A percentile compares a stretch with the other conserved stretches of the same genome.
Evolutionary conservation across 2,113 vertebrate genomes (phyloP).

Genomic region (Elephantulus edwardii): DNA sequence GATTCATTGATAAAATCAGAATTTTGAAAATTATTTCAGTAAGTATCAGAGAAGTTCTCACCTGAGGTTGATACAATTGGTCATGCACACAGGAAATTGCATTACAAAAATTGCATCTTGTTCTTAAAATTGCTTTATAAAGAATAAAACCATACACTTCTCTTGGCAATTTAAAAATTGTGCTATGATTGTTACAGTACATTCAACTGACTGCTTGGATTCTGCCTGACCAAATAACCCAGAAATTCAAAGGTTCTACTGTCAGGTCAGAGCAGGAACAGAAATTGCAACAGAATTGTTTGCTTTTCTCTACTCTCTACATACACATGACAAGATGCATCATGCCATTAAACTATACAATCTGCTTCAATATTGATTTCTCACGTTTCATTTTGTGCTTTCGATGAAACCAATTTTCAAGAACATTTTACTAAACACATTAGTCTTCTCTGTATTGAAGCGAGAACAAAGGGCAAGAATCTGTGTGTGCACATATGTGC

Average conservation of each 20-base stretch:
- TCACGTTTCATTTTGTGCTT: constrained; percentile 56
- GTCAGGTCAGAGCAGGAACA: neutral
- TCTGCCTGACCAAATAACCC: neutral
- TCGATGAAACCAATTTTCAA: constrained; percentile 58
- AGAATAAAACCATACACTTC: constrained; percentile 1
- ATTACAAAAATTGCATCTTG: neutral
- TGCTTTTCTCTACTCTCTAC: constrained; percentile 2
- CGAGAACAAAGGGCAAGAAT: neutral
- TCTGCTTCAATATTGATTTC: constrained; percentile 64
- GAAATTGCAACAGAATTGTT: neutral
- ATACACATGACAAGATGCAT: neutral
- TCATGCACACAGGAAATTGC: neutral
- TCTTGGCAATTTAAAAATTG: constrained; percentile 35
- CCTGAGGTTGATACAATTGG: neutral
- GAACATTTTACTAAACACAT: constrained; percentile 16
- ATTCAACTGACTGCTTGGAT: neutral
- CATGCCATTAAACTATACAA: neutral
- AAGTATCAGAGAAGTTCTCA: neutral
- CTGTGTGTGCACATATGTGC: neutral
- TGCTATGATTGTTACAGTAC: neutral
- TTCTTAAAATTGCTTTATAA: constrained; percentile 40
- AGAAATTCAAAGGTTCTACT: neutral
- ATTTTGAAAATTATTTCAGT: constrained; percentile 13
- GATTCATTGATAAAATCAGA: neutral
- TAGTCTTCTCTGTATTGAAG: constrained; percentile 26